Base-by-base conservation (phyloP, 2,888 invertebrate species). In the Lepidonotus clava region DNA sequence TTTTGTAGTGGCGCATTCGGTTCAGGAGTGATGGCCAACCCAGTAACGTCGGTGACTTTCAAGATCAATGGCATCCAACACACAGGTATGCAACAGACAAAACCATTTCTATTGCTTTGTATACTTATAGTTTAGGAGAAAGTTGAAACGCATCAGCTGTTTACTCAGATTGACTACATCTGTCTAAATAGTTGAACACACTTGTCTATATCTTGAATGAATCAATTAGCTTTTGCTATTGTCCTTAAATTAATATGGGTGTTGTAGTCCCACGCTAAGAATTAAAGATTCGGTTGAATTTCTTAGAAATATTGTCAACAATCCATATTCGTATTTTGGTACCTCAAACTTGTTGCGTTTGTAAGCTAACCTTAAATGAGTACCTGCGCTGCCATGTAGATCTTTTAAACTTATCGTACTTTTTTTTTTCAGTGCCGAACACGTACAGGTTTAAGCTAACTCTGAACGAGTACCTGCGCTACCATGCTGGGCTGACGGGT, bases 401-500 rank as follows among this genome's bases (percentile, higher is more conserved):
- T 56, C 5, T 61, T 1, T 4, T 28, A 61, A 5, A 28, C 5
- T 5, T 8, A 61, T 61, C 24, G 61, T 4, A 1, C 38, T 24
- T n/a, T n/a, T 2, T 46, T 46, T 46, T 8, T 46, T 1, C 38
- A 71, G 71, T 71, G 34, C 71, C 71, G 38, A 38, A 38, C 14
- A 36, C 18, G 1, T 6, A 36, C 4, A 71, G n/a, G 38, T 71
- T 71, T n/a, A 71, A 71, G 80, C 8, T 80, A n/a, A 80, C 80
- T 14, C 80, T 80, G 80, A 90, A 90, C 61, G 89, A 90, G 40
- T 91, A 90, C 87, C 80, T 91, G 40, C 87, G 90, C n/a, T 85
- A 90, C 41, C 88, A 86, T 8, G 89, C 88, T 0, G 88, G 90
- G 4, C 89, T 91, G 83, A 90, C 88, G 38, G 93, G 94, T 32